Evolutionary conservation across 2,888 invertebrate genomes (phyloP).

Genomic region (Cenopis cana): DNA sequence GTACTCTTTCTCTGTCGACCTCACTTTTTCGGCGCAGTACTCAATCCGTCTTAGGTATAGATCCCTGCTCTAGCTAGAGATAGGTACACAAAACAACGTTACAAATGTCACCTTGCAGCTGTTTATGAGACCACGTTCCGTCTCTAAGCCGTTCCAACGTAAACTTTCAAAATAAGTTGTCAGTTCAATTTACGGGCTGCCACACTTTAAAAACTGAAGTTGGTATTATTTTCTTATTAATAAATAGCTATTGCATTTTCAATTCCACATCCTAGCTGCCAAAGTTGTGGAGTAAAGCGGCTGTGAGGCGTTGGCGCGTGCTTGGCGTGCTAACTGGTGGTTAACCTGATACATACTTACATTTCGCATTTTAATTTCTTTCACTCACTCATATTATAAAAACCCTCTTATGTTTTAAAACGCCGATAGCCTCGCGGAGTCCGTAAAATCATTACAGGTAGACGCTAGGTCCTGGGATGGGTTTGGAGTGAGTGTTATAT

Average conservation of each 20-base stretch:
- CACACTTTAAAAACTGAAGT: background rate
- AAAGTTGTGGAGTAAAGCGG: constrained; percentile 56
- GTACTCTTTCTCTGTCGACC: no score
- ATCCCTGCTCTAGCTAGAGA: no score
- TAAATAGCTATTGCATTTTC: constrained; percentile 27
- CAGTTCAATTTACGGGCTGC: background rate
- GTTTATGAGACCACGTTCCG: constrained; percentile 4
- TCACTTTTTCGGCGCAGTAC: no score
- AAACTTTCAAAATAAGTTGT: constrained; percentile 12
- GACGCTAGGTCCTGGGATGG: no score
- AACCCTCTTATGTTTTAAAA: no score
- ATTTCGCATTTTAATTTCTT: background rate
- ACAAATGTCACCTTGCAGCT: background rate
- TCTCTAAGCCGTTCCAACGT: constrained; percentile 7
- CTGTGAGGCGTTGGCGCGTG: constrained; percentile 54
- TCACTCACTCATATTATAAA: background rate
- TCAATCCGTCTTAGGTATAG: no score
- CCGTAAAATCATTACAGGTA: no score
- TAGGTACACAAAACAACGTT: background rate
- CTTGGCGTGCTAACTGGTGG: constrained; percentile 41
- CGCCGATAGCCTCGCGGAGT: no score
- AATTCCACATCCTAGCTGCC: constrained; percentile 14
- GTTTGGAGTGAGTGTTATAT: no score
- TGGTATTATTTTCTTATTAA: constrained; percentile 4
- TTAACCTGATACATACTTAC: background rate